Percentiles rank a stretch among this genome's conserved stretches.
Evolutionary conservation across 2,888 invertebrate species (phyloP).

Genomic region (Harpalus rubripes): DNA sequence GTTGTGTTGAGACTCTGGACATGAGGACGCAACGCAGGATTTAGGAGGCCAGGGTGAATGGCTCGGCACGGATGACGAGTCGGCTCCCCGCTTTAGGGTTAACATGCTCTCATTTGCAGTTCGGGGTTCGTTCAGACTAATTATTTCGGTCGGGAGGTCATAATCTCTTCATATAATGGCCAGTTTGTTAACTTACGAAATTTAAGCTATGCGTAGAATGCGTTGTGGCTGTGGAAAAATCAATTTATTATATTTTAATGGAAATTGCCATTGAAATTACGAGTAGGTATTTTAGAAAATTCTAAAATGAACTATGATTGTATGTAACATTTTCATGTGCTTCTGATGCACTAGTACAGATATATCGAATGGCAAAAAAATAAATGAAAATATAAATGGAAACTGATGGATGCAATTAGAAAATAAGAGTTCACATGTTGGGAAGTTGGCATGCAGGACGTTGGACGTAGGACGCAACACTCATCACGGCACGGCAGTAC

Average conservation of each 20-base stretch:
- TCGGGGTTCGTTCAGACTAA: constrained; percentile 74
- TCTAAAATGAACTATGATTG: no score
- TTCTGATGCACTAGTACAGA: no score
- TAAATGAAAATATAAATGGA: neutral
- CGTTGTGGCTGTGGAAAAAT: neutral
- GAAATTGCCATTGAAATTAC: constrained; percentile 8
- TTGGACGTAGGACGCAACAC: no score
- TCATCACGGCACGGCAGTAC: neutral
- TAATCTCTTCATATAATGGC: constrained; percentile 78
- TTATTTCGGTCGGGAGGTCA: constrained; percentile 78
- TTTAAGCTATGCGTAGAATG: constrained; percentile 69
- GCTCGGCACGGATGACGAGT: constrained; percentile 1
- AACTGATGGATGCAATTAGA: neutral
- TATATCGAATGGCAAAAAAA: no score
- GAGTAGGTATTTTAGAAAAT: no score
- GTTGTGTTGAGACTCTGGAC: constrained; percentile 23
- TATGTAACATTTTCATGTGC: no score
- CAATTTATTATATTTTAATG: neutral
- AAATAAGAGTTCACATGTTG: neutral
- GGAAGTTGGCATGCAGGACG: neutral
- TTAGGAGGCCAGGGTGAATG: neutral
- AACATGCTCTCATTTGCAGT: constrained; percentile 77
- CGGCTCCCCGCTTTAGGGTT: constrained; percentile 72
- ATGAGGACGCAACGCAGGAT: constrained; percentile 15
- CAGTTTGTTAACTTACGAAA: constrained; percentile 77